A percentile compares a stretch with the other conserved stretches of the same genome.
Conservation (phyloP, 2,888 invertebrate species). For the Tanypteryx hageni region DNA sequence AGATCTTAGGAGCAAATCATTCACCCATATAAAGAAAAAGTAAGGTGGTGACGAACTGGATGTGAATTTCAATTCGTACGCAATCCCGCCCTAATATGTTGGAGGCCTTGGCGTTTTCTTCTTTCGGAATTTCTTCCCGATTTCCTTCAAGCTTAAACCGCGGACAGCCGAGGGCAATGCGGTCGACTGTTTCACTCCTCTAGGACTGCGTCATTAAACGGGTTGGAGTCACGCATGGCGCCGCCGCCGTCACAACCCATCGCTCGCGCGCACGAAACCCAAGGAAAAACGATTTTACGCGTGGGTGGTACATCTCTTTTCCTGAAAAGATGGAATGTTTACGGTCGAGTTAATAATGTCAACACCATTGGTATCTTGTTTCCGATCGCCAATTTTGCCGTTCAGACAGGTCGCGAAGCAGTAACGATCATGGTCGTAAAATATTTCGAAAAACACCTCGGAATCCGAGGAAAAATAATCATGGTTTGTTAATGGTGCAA, state of each 20-base stretch:
- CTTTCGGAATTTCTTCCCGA: conserved; percentile 40
- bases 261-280: background rate
- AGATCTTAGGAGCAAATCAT: too few species aligned
- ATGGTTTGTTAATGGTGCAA: too few species aligned
- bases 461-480: background rate
- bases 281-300: background rate
- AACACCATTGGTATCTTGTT: background rate
- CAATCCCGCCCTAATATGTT: background rate
- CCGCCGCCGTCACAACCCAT: background rate
- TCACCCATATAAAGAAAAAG: background rate
- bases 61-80: background rate
- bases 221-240: conserved; percentile 1
- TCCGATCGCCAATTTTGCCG: background rate
- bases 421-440: background rate
- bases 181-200: background rate
- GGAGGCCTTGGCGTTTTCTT: background rate
- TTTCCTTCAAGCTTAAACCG: conserved; percentile 49
- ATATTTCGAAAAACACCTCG: background rate
- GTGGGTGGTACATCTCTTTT: background rate
- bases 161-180: conserved; percentile 14
- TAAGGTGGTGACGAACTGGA: background rate
- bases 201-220: background rate
- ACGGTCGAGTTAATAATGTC: background rate
- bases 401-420: background rate
- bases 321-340: background rate